phyloP scores from a whole-genome alignment of 2,797 vertebrate species.

The Calcarius lapponicus region DNA sequence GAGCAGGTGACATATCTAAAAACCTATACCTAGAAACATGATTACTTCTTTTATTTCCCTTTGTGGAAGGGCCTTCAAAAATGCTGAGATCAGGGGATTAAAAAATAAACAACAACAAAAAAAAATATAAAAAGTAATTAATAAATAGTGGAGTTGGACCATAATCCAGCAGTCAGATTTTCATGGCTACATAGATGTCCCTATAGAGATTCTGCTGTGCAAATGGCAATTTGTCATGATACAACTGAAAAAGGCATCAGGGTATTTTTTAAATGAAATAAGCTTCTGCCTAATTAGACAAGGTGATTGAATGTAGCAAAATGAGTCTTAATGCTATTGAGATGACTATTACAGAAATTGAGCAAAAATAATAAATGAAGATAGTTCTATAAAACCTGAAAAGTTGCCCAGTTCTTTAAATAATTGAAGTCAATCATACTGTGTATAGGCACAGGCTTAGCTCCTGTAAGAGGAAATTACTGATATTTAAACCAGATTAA shows the following conservation, averaged over 20 bases:
- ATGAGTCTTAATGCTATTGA: not conserved
- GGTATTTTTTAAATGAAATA: not conserved
- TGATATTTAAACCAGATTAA: not conserved
- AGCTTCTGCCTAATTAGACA: not conserved
- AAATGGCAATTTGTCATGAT: not conserved
- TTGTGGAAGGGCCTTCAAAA: not conserved
- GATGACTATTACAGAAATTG: not conserved
- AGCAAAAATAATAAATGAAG: not conserved
- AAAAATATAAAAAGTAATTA: not conserved
- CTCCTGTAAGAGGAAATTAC: not conserved
- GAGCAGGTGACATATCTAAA: not conserved
- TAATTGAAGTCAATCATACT: not conserved
- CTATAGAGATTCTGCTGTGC: not conserved
- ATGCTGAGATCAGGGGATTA: not conserved
- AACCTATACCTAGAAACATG: not conserved
- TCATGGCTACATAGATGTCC: not conserved
- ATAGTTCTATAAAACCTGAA: not conserved
- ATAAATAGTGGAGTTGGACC: not conserved
- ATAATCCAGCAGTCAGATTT: not conserved
- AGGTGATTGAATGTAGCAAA: not conserved
- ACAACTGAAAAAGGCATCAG: not conserved
- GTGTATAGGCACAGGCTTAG: not conserved
- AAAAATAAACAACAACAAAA: not conserved
- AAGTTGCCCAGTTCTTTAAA: not conserved
- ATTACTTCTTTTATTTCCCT: not conserved